Evolutionary conservation across 2,797 vertebrate species (phyloP), one percentile per base, ranked within the genome.

Genomic region (Chromis chromis): DNA sequence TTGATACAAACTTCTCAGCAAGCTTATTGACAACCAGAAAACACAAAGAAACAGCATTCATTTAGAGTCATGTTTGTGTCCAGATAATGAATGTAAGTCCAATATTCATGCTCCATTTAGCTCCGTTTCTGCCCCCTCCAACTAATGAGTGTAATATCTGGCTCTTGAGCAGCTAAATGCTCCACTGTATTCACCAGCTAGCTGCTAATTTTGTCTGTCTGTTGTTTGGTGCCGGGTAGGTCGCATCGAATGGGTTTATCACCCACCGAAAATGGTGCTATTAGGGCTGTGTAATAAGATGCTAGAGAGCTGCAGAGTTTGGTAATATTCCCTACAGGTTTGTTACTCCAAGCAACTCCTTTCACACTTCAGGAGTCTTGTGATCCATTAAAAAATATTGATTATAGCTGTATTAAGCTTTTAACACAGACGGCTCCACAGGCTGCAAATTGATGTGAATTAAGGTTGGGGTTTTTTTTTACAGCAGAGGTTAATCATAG

Each of bases 111-210:
- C 40, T 59, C 27, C 25, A 56, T 60, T 50, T 68, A 54, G 63
- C 59, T 53, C 22, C 3, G 17, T 42, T 48, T 33, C 48, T 70
- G 50, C n/a, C 36, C 31, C 50, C 36, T 12, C 42, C 16, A 61
- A 44, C 59, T 52, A 6, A 58, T 59, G 53, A 62, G 27, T 12
- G 33, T 36, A 57, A 36, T 52, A 66, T 58, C 17, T 46, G 39
- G 19, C 40, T 28, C 46, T 49, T 17, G n/a, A 33, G 49, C 60
- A 22, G 21, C 68, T 48, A 77, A 70, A 65, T 39, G 33, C 22
- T 25, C 24, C 19, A n/a, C 28, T 48, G 21, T 57, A 27, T 53
- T 70, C 62, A 61, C 44, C 42, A 57, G 44, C n/a, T 31, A 21
- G 44, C 44, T 19, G 36, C 24, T 28, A 6, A 19, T 56, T 63